Evolutionary conservation across 2,888 invertebrate species (phyloP), one percentile per base, ranked within the genome.

Genomic region (Tortricodes alternella): DNA sequence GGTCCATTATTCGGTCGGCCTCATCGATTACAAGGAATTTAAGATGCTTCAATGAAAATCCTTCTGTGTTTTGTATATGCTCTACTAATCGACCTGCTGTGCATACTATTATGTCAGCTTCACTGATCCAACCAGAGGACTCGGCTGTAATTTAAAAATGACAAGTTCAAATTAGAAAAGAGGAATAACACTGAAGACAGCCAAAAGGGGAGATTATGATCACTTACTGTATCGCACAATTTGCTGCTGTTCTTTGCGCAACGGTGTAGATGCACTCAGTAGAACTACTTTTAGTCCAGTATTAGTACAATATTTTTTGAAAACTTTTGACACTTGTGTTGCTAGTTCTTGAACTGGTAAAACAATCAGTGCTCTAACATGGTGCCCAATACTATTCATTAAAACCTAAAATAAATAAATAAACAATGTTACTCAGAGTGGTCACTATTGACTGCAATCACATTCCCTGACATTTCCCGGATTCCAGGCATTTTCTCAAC

Each of bases 31-130:
- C 93, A 37, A 98, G 86, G 84, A 95, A 97, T 71, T 94, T 92
- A 1, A 97, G 85, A 66, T 93, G 78, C 65, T 93, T 92, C 29
- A 97, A 80, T 48, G 94, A 92, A 75, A 97, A 95, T 13, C 96
- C 96, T 74, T 94, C 91, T 0, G 97, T 97, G 63, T 93, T 93
- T 78, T 95, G 95, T 60, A 99, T 89, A 83, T 99, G 99, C 78
- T 98, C 98, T 0, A 98, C 95, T 49, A 99, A 87, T 55, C 99
- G 93, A 9, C 98, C 98, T 21, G 98, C 97, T 11, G 99, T 99
- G 46, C 98, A 96, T 0, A 99, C 94, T 49, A 99, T 91, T 65
- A 99, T 96, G 76, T 99, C 98, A 2, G 93, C 93, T 74, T 92
- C 87, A 77, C 93, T 93, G 15, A 91, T 78, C 82, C 91, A 93